phyloP scores from a whole-genome alignment of 1,140 invertebrate genomes.

The Mylabris phalerata region DNA sequence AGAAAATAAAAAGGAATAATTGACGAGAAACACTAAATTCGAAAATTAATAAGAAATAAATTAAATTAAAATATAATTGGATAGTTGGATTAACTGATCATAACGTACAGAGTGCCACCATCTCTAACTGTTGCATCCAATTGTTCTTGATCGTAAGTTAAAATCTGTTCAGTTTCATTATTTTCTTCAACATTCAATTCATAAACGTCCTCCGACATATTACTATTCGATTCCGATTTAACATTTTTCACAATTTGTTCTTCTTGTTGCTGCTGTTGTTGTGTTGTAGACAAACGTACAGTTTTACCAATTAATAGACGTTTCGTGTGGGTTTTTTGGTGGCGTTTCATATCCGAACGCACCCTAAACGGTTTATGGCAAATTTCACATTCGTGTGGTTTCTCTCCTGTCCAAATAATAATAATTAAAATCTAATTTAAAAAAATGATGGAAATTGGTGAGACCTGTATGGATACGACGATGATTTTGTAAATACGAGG shows the following conservation, averaged over 20 bases:
- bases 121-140: slow-evolving; percentile 22
- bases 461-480: slow-evolving; percentile 81
- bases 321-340: slow-evolving; percentile 65
- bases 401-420: slow-evolving; percentile 44
- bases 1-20: slow-evolving; percentile 4
- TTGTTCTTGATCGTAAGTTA: slow-evolving; percentile 24
- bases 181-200: slow-evolving; percentile 16
- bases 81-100: slow-evolving; percentile 19
- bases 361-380: slow-evolving; percentile 81
- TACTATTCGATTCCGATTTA: slow-evolving; percentile 6
- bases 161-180: slow-evolving; percentile 17
- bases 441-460: too few species aligned
- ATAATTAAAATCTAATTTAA: too few species aligned
- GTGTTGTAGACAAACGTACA: neutral
- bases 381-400: slow-evolving; percentile 67
- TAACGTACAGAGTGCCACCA: slow-evolving; percentile 28
- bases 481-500: slow-evolving; percentile 79
- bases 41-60: too few species aligned
- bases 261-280: neutral
- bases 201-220: slow-evolving; percentile 21
- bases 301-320: slow-evolving; percentile 2
- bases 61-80: too few species aligned
- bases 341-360: slow-evolving; percentile 80
- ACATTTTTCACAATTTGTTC: slow-evolving; percentile 1
- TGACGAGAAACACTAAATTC: neutral